Conservation (phyloP, 2,888 invertebrate genomes). For the Diarsia dahlii region DNA sequence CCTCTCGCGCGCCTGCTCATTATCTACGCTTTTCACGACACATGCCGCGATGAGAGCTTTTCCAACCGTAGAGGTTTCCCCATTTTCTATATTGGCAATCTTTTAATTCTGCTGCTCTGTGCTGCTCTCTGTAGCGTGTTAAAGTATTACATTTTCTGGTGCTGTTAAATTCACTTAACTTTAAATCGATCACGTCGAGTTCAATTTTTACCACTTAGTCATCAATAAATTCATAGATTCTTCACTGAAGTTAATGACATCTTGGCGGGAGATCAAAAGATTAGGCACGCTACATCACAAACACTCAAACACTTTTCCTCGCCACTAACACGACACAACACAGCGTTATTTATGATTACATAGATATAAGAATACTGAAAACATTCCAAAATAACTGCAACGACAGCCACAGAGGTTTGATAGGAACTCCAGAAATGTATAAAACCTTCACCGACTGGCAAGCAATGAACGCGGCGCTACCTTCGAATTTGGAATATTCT, state of each 20-base stretch:
- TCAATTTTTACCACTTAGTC: slow-evolving; percentile 58
- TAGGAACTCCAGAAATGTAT: slow-evolving; percentile 48
- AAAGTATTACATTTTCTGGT: slow-evolving; percentile 30
- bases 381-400: neutral
- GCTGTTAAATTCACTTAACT: slow-evolving; percentile 18
- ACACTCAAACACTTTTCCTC: slow-evolving; percentile 45
- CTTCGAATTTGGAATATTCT: slow-evolving; percentile 81
- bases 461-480: slow-evolving; percentile 64
- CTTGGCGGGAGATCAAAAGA: slow-evolving; percentile 70
- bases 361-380: neutral
- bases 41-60: slow-evolving; percentile 76
- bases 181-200: slow-evolving; percentile 56
- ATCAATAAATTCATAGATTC: slow-evolving; percentile 66
- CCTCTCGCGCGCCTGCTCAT: slow-evolving; percentile 81
- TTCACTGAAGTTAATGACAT: slow-evolving; percentile 62
- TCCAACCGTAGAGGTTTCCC: slow-evolving; percentile 73
- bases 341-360: slow-evolving; percentile 23
- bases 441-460: slow-evolving; percentile 75
- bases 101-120: slow-evolving; percentile 42
- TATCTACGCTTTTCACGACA: slow-evolving; percentile 82
- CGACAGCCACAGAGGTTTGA: slow-evolving; percentile 38
- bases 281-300: slow-evolving; percentile 64
- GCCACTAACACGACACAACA: slow-evolving; percentile 29
- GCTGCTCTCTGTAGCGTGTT: slow-evolving; percentile 23
- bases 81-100: slow-evolving; percentile 65